Percentiles rank a stretch among this genome's conserved stretches.
phyloP scores from a whole-genome alignment of 2,113 vertebrate species.

The Isichthys henryi region DNA sequence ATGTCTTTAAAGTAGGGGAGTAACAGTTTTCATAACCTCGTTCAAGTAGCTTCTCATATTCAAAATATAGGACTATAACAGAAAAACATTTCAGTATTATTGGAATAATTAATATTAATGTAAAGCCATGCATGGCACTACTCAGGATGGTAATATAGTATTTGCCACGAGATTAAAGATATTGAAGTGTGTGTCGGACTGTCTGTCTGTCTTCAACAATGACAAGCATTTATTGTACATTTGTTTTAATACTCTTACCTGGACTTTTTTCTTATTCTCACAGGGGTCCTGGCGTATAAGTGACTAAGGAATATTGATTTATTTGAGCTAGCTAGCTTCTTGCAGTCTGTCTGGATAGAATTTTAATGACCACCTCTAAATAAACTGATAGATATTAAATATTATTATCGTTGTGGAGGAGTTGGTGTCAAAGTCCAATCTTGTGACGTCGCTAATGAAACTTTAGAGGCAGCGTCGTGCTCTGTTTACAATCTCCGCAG shows the following conservation, averaged over 20 bases:
- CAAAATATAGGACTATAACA: not conserved
- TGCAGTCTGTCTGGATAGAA: not conserved
- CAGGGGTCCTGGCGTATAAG: not conserved
- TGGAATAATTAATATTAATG: not conserved
- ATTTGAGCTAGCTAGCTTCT: not conserved
- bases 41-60: not conserved
- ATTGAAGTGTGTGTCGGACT: not conserved
- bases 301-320: not conserved
- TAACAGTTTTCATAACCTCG: not conserved
- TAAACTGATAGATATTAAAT: not conserved
- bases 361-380: not conserved
- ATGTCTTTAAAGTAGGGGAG: not conserved
- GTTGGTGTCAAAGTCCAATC: slow-evolving; percentile 1
- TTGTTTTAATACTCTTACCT: not conserved
- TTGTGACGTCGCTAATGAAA: not conserved
- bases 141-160: not conserved
- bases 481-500: not conserved
- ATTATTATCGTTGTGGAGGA: not conserved
- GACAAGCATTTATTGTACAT: not conserved
- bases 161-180: not conserved
- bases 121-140: not conserved
- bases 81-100: not conserved
- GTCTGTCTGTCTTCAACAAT: not conserved
- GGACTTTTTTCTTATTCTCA: not conserved
- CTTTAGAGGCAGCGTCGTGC: not conserved